Evolutionary conservation across 2,113 vertebrate species (phyloP).

Genomic region (Arenaria interpres): DNA sequence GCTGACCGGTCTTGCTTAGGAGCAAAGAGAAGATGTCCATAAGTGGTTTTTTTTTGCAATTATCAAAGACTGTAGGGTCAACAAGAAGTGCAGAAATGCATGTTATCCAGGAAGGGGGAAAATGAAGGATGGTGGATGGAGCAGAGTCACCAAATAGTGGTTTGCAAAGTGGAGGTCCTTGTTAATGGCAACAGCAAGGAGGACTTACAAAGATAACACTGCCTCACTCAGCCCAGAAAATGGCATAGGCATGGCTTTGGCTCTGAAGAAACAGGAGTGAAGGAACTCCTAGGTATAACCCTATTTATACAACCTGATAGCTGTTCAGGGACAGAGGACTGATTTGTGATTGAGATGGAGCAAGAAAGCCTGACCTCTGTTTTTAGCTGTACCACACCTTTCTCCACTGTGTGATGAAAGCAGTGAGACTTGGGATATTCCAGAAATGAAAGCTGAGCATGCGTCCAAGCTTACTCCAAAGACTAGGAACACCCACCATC

Average conservation of each 20-base stretch:
- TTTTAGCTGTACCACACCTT: background rate
- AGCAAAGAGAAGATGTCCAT: background rate
- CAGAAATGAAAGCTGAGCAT: background rate
- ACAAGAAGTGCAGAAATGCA: background rate
- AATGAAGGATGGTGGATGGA: background rate
- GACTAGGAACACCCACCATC: background rate
- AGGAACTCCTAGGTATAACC: background rate
- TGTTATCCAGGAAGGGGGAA: background rate
- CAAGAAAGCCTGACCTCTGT: background rate
- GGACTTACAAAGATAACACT: background rate
- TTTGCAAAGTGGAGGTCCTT: background rate
- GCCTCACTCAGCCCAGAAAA: background rate
- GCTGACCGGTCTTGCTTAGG: background rate
- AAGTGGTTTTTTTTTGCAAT: accelerated
- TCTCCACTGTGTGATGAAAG: background rate
- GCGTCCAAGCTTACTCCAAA: background rate
- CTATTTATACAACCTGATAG: background rate
- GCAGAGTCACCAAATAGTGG: background rate
- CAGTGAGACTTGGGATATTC: accelerated
- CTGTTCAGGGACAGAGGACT: background rate
- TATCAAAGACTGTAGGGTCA: background rate
- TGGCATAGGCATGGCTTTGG: background rate
- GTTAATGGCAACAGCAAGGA: background rate
- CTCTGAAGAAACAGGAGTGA: background rate
- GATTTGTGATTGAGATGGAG: background rate